Base-by-base conservation (phyloP, 2,797 vertebrate species). In the Sebastiscus albofasciatus region DNA sequence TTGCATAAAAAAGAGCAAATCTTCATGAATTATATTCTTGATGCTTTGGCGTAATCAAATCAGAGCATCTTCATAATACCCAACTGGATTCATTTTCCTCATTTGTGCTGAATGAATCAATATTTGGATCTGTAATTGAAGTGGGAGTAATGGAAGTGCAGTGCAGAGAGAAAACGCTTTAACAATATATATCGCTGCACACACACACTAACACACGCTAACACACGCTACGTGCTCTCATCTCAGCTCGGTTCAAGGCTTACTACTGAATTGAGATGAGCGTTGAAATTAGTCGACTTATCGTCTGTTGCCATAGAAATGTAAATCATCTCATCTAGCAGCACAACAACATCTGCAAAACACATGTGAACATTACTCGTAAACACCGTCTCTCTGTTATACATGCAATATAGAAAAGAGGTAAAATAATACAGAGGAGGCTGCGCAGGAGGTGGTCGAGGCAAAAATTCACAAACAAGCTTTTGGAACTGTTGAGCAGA, bases 251-350 rank as follows among this genome's bases (percentile, higher is more conserved):
- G 60, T 81, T 81, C 71, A 80, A 76, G 67, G 66, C 42, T 72
- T 13, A 42, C 56, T 49, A 66, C 10, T 36, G 61, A 67, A 76
- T 46, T 56, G 20, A 75, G 69, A 67, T 62, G 60, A 77, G 65
- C 5, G 6, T 39, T 56, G 18, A 59, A 77, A 81, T 77, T 20
- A 22, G 31, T 39, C 6, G 36, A 70, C 31, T 58, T 69, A 22
- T 59, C n/a, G 27, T 71, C n/a, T 56, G 70, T 87, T 90, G 59
- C 82, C 60, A 61, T 82, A 80, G 80, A 67, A 87, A 89, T 90
- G 34, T 74, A 70, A 55, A 82, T 75, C 16, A 34, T 24, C 54
- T 34, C 49, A 55, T 75, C 11, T 6, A 26, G 46, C 52, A 10
- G 42, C 46, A 33, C 31, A 59, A 77, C 31, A 65, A 18, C 22